Conservation (phyloP, 2,797 vertebrate genomes). For the Caiman crocodilus region DNA sequence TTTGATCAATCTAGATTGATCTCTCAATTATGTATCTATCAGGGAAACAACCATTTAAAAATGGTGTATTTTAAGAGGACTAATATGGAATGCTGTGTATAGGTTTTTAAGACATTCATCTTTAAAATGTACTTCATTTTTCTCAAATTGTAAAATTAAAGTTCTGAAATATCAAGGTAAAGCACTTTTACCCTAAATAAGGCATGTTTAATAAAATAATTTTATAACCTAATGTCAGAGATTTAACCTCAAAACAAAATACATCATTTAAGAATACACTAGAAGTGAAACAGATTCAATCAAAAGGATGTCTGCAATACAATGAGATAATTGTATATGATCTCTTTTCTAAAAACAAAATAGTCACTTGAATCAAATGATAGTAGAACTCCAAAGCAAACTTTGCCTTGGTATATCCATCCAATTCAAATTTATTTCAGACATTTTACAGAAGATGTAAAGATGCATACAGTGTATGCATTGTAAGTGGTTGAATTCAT, state of each 20-base stretch:
- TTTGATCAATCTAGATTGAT: not conserved
- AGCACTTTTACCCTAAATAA: not conserved
- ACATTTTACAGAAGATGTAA: not conserved
- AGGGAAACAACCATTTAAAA: slow-evolving; percentile 28
- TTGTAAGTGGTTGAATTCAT: not conserved
- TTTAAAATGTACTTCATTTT: not conserved
- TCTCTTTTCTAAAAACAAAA: not conserved
- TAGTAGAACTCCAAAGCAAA: not conserved
- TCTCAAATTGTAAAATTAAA: not conserved
- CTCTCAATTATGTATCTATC: not conserved
- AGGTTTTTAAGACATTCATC: not conserved
- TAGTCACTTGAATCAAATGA: not conserved
- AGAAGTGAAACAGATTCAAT: not conserved
- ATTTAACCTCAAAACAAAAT: not conserved
- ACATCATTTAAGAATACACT: not conserved
- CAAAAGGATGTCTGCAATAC: not conserved
- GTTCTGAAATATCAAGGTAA: not conserved
- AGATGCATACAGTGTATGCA: not conserved
- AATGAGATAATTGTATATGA: not conserved
- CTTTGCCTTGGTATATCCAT: not conserved
- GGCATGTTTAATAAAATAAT: not conserved
- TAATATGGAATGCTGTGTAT: not conserved
- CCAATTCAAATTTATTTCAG: not conserved
- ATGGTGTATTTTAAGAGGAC: not conserved
- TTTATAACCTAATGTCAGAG: not conserved